Evolutionary conservation across 2,797 vertebrate genomes (phyloP), one percentile per base, ranked within the genome.

Genomic region (Psittacula echo): DNA sequence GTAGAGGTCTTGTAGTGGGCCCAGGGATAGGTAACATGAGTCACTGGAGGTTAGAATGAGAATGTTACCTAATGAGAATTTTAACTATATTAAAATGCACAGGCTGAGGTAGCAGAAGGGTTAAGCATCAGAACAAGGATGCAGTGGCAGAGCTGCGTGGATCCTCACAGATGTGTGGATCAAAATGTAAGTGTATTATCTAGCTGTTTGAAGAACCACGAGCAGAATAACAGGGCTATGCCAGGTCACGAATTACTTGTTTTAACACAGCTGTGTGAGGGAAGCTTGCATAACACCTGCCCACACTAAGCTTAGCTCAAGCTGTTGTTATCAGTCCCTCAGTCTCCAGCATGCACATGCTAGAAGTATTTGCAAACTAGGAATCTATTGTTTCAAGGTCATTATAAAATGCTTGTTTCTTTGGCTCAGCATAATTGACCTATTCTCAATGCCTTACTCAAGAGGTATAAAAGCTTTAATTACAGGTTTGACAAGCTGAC

Each of bases 241-340:
- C 74, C 56, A 61, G 94, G 96, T 96, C 94, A 95, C 20, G 2
- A 94, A 60, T 95, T 62, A 85, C 82, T 97, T 96, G 89, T 87
- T 96, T 88, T 92, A 94, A 54, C 90, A 91, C 90, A 96, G 92
- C 91, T 97, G 89, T 85, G 86, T 95, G 94, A 97, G 91, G 93
- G 95, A 96, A 97, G 88, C 95, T 97, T 96, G 94, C 93, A 95
- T 97, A 97, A 96, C 95, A 95, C 95, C 95, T 96, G 89, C 96
- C 96, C 88, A 94, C 97, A 83, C 93, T 84, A 11, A 90, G 91
- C 84, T 92, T 71, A 94, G 87, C 95, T 96, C 95, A 96, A 94
- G 95, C 91, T 95, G 95, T 92, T 97, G 77, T 92, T 92, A 95
- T 81, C 95, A 72, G 82, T 87, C 85, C 86, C 50, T 96, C 54